phyloP scores from a whole-genome alignment of 2,888 invertebrate genomes.

The Thymelicus acteon region DNA sequence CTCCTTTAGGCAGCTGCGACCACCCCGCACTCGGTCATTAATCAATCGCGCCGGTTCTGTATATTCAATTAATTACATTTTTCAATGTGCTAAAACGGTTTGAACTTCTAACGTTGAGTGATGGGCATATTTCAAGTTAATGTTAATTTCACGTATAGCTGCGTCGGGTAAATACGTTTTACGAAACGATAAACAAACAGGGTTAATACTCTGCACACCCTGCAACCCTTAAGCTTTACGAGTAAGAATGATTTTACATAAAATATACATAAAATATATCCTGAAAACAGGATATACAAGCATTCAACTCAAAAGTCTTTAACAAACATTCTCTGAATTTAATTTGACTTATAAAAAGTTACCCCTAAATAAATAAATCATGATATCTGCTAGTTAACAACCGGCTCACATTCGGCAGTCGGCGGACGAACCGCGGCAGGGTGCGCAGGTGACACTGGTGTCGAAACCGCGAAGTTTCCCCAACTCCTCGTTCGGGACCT shows the following conservation, averaged over 20 bases:
- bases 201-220: no score
- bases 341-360: no score
- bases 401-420: constrained; percentile 13
- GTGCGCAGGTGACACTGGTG: background rate
- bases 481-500: constrained; percentile 38
- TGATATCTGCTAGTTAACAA: constrained; percentile 8
- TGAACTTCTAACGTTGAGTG: background rate
- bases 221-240: no score
- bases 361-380: no score
- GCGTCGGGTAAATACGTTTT: no score
- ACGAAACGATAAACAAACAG: background rate
- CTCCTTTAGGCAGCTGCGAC: constrained; percentile 19
- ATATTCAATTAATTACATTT: constrained; percentile 16
- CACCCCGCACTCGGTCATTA: constrained; percentile 13
- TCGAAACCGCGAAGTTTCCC: constrained; percentile 45
- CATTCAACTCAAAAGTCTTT: no score
- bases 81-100: background rate
- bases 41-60: constrained; percentile 6
- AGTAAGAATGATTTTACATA: no score
- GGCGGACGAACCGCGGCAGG: constrained; percentile 43
- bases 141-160: no score
- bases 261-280: no score
- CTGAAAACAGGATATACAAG: no score
- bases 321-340: no score
- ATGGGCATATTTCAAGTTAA: background rate